These are phyloP conservation scores for Isotomurus palustris DNA, from an alignment of 2,888 invertebrate species.

Conservation along the genomic window DNA sequence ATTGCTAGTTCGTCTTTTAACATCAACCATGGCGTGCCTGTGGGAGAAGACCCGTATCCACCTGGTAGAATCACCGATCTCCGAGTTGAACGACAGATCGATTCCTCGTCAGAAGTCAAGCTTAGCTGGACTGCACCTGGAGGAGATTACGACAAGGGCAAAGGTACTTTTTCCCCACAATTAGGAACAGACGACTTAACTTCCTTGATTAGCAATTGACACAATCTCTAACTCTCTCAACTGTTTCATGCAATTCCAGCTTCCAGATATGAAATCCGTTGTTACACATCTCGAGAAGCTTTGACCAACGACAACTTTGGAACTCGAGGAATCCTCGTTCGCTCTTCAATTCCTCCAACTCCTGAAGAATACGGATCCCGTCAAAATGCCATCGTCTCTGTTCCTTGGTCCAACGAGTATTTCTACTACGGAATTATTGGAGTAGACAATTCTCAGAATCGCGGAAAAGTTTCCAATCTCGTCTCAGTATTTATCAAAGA, in stretches of 20 bases:
- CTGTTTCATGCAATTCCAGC: constrained; percentile 28
- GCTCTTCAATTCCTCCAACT: constrained; percentile 45
- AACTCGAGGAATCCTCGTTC: constrained; percentile 46
- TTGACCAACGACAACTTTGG: constrained; percentile 46
- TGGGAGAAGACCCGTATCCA: constrained; percentile 47
- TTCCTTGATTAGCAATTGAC: background rate
- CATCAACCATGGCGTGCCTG: constrained; percentile 41
- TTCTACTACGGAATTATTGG: constrained; percentile 48
- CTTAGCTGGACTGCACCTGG: constrained; percentile 50
- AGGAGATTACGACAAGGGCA: constrained; percentile 49
- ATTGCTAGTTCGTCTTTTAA: constrained; percentile 46
- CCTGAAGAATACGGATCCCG: constrained; percentile 46
- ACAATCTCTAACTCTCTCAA: background rate
- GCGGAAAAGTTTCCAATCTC: constrained; percentile 48
- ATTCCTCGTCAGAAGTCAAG: constrained; percentile 47
- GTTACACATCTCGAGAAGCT: constrained; percentile 46
- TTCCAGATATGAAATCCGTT: constrained; percentile 47
- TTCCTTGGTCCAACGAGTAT: constrained; percentile 47
- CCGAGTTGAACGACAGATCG: constrained; percentile 46
- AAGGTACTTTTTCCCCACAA: constrained; percentile 43
- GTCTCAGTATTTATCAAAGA: constrained; percentile 47
- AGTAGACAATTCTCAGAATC: constrained; percentile 46
- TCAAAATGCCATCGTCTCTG: constrained; percentile 47
- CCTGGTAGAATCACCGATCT: constrained; percentile 49
- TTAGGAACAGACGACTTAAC: background rate